These are phyloP conservation scores for Syrrhaptes paradoxus DNA, from an alignment of 2,113 vertebrate species.

Conservation along the genomic window DNA sequence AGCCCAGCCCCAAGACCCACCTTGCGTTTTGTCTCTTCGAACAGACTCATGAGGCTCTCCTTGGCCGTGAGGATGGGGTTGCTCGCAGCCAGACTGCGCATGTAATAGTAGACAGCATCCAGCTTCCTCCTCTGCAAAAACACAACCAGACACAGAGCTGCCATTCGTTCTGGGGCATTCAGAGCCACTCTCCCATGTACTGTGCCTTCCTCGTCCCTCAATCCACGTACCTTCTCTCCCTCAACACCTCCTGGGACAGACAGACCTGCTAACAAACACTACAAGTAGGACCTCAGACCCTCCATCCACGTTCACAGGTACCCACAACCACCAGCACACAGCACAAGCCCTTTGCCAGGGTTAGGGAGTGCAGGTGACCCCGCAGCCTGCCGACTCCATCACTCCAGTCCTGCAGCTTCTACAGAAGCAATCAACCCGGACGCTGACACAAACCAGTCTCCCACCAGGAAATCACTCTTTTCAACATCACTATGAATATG, in stretches of 20 bases:
- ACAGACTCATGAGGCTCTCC: constrained; percentile 97
- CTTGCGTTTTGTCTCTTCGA: constrained; percentile 99
- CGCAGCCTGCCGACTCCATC: fast-evolving
- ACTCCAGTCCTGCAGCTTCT: not conserved
- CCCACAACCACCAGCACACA: not conserved
- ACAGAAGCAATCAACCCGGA: not conserved
- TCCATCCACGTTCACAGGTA: not conserved
- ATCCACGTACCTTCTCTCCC: not conserved
- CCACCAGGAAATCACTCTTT: not conserved
- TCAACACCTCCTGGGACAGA: not conserved
- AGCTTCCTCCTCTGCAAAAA: constrained; percentile 90
- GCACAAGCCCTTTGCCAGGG: not conserved
- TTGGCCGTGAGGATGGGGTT: constrained; percentile 98
- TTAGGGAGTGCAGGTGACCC: not conserved
- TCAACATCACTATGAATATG: not conserved
- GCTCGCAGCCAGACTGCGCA: constrained; percentile 97
- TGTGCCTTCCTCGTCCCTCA: not conserved
- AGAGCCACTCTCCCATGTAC: not conserved
- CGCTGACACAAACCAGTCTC: not conserved
- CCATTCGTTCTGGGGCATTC: not conserved
- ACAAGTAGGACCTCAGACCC: not conserved
- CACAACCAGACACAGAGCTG: constrained; percentile 2
- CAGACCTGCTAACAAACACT: not conserved
- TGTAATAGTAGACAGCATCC: constrained; percentile 98
- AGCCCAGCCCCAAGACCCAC: constrained; percentile 70